Evolutionary conservation across 2,113 vertebrate species (phyloP), one percentile per base, ranked within the genome.

Genomic region (Microtus richardsoni): DNA sequence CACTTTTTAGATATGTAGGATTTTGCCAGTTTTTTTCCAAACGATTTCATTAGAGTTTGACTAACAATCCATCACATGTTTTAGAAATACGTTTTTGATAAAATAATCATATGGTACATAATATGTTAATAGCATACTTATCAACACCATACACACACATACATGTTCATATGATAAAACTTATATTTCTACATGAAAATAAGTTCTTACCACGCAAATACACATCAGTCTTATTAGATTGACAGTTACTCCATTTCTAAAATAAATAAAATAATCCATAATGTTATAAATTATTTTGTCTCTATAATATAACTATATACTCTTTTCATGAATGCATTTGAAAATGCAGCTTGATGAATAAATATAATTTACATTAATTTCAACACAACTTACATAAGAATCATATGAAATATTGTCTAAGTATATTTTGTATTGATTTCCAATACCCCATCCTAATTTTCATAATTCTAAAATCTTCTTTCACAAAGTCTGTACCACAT

Each of bases 21-120:
- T n/a, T 91, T 94, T 82, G 79, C 68, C 24, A 39, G 60, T 44
- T 73, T 91, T 73, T 94, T 68, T 80, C 41, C 41, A 89, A 93
- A 52, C 64, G 47, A 41, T 70, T 88, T 77, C 39, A 33, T 7
- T 88, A 86, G 5, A 79, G 16, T 58, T 78, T 52, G 1, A 70
- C 41, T 41, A 86, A 6, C 10, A 93, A 86, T 60, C 11, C 0
- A 87, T 60, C 62, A 64, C 5, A 94, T 52, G 28, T 91, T 79
- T 86, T 52, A 91, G 3, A 5, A 75, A 6, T 9, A 66, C 47
- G 2, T 88, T 89, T 77, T 41, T 3, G 26, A 77, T 71, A 14
- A 89, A 49, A 66, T 24, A 91, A 88, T 11, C 8, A 21, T 58
- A 58, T 58, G 19, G 12, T 71, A 1, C 71, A 71, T 49, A 74